Percentiles rank a stretch among this genome's conserved stretches.
phyloP scores from a whole-genome alignment of 2,113 vertebrate species.

The Perca fluviatilis region DNA sequence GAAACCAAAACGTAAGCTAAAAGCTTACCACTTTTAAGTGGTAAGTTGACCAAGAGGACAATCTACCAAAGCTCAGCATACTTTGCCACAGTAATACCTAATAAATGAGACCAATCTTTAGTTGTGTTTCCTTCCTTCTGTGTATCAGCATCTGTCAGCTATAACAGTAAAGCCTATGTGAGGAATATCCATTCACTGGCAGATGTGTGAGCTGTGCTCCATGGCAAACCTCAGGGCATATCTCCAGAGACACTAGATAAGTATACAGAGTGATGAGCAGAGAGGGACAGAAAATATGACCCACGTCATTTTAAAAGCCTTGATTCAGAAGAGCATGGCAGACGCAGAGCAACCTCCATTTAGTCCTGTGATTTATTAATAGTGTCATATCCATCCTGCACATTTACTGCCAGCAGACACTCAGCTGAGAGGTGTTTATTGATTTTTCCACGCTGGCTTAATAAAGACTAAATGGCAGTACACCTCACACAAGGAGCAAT shows the following conservation, averaged over 20 bases:
- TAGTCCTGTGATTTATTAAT: conserved; percentile 55
- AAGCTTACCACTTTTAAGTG: not conserved
- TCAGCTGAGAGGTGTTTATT: conserved; percentile 38
- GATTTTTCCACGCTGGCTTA: conserved; percentile 33
- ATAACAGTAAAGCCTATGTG: conserved; percentile 11
- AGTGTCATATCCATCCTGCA: conserved; percentile 47
- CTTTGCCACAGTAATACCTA: not conserved
- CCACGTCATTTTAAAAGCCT: conserved; percentile 46
- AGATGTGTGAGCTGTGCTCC: conserved; percentile 17
- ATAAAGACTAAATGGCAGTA: conserved; percentile 30
- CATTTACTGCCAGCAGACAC: conserved; percentile 30
- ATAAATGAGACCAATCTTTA: not conserved
- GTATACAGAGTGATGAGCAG: conserved; percentile 34
- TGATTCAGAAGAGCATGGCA: conserved; percentile 47
- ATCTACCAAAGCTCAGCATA: not conserved
- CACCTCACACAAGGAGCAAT: not conserved
- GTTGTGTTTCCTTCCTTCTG: conserved; percentile 1
- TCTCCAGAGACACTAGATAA: conserved; percentile 24
- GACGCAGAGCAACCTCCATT: conserved; percentile 1
- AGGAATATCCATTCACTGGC: conserved; percentile 16
- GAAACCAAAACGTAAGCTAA: not conserved
- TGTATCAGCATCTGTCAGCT: conserved; percentile 1
- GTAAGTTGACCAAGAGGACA: not conserved
- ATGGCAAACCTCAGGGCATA: not conserved
- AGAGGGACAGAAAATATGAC: conserved; percentile 34